A percentile compares a stretch with the other conserved stretches of the same genome.
These are phyloP conservation scores for Heloderma charlesbogerti DNA, from an alignment of 2,113 vertebrate genomes.

Conservation along the genomic window DNA sequence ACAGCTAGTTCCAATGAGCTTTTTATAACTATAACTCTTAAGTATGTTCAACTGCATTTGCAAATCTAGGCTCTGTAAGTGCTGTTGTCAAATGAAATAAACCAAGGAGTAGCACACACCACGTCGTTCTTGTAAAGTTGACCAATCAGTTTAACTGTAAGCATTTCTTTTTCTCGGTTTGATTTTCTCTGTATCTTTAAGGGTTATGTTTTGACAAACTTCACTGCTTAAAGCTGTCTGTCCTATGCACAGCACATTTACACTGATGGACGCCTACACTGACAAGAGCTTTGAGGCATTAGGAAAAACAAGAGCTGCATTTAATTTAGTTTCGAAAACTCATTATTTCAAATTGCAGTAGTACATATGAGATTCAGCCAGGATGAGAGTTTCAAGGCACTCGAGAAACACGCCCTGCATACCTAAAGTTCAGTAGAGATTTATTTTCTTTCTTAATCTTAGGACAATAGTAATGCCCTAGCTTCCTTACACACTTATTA, in stretches of 20 bases:
- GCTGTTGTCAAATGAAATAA: conserved; percentile 1
- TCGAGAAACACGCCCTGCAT: background rate
- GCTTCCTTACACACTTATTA: background rate
- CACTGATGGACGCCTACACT: background rate
- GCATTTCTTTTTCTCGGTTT: background rate
- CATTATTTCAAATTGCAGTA: conserved; percentile 8
- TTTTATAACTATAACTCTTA: background rate
- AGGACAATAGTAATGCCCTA: background rate
- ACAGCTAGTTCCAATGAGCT: background rate
- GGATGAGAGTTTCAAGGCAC: background rate
- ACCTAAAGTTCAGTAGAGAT: background rate
- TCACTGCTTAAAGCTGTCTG: conserved; percentile 3
- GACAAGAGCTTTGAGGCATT: conserved; percentile 6
- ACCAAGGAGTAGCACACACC: background rate
- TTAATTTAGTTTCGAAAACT: background rate
- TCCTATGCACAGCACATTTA: background rate
- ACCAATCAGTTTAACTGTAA: background rate
- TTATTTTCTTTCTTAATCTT: conserved; percentile 24
- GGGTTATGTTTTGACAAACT: conserved; percentile 6
- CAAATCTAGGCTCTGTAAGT: background rate
- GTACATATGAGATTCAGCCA: background rate
- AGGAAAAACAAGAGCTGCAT: background rate
- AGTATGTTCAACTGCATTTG: background rate
- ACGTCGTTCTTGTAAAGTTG: background rate
- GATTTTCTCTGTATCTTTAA: background rate